Evolutionary conservation across 2,113 vertebrate genomes (phyloP).

Genomic region (Pipa parva): DNA sequence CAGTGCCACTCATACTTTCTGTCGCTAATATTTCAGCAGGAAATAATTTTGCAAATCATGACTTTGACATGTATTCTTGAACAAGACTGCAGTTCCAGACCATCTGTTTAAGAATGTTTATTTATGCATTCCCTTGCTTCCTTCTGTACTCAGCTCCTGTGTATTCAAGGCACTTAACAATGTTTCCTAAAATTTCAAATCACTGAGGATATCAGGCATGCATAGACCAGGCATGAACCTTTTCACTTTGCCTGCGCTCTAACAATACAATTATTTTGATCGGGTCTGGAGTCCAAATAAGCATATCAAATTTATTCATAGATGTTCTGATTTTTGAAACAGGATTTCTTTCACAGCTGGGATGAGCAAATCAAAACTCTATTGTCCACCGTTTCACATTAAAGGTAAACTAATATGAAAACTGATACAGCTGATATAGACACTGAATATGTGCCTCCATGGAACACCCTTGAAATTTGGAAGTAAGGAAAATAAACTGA

Average conservation of each 20-base stretch:
- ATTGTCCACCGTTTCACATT: conserved; percentile 41
- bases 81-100: neutral
- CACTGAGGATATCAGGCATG: conserved; percentile 35
- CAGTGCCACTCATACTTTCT: no score
- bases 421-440: conserved; percentile 20
- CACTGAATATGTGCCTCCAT: conserved; percentile 4
- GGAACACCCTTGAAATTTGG: neutral
- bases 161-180: conserved; percentile 30
- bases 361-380: conserved; percentile 29
- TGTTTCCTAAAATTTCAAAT: conserved; percentile 41
- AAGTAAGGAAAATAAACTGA: neutral
- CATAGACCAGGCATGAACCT: conserved; percentile 33
- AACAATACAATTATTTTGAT: conserved; percentile 37
- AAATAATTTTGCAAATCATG: no score
- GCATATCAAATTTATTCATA: conserved; percentile 43
- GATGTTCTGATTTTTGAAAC: conserved; percentile 36
- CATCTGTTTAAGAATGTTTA: neutral
- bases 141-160: neutral
- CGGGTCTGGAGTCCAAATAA: conserved; percentile 23
- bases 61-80: neutral
- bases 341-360: conserved; percentile 43
- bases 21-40: no score
- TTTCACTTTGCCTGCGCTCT: conserved; percentile 33
- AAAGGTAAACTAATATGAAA: conserved; percentile 31
- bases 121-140: conserved; percentile 15